A percentile compares a stretch with the other conserved stretches of the same genome.
Evolutionary conservation across 2,888 invertebrate species (phyloP).

Genomic region (Urechis unicinctus): DNA sequence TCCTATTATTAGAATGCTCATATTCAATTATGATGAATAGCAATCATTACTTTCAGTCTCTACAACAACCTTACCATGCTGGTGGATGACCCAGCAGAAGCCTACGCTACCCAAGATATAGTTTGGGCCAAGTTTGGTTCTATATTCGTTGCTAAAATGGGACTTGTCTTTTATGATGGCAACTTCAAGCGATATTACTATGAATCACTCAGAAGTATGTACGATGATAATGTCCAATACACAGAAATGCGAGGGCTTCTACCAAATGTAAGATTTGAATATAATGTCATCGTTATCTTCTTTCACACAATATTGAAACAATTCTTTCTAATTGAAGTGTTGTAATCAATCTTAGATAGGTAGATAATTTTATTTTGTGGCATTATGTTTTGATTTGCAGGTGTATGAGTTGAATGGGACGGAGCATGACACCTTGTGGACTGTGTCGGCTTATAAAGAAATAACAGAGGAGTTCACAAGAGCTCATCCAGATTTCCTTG

Average conservation of each 20-base stretch:
- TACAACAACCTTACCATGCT: constrained; percentile 32
- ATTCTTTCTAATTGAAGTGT: not conserved
- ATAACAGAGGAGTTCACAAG: constrained; percentile 22
- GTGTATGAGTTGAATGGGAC: constrained; percentile 33
- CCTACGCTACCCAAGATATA: constrained; percentile 23
- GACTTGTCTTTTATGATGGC: constrained; percentile 32
- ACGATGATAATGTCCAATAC: constrained; percentile 41
- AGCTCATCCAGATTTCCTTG: constrained; percentile 30
- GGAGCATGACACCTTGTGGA: constrained; percentile 17
- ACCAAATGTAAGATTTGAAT: constrained; percentile 23
- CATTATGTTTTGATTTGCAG: constrained; percentile 19
- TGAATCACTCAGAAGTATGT: constrained; percentile 29
- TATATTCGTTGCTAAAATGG: constrained; percentile 25
- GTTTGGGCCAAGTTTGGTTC: constrained; percentile 33
- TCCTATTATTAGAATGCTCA: too few species aligned
- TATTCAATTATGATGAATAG: too few species aligned
- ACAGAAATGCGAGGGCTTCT: constrained; percentile 35
- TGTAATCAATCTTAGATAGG: not conserved
- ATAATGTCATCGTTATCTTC: too few species aligned
- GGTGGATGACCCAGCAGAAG: constrained; percentile 21
- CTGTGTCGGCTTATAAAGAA: constrained; percentile 26
- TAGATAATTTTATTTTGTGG: not conserved
- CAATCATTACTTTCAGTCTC: too few species aligned
- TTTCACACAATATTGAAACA: not conserved
- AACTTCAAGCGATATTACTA: constrained; percentile 35